Evolutionary conservation across 2,113 vertebrate species (phyloP), one percentile per base, ranked within the genome.

Genomic region (Fregetta grallaria): DNA sequence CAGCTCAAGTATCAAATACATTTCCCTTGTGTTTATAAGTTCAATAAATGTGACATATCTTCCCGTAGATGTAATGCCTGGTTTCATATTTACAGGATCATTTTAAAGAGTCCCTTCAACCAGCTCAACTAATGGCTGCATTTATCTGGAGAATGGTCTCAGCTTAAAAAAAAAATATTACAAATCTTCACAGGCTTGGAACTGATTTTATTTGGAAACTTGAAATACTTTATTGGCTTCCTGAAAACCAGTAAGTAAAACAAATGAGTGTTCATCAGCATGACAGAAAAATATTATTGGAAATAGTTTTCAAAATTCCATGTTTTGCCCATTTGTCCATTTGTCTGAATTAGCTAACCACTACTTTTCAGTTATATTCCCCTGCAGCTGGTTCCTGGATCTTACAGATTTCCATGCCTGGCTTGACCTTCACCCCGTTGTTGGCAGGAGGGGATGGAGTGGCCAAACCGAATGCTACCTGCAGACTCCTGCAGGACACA

Each of bases 61-160:
- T 71, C n/a, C 44, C 25, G 3, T 47, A 70, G 65, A 63, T 4
- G 15, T 71, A 84, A 58, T 66, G 29, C 42, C 62, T 82, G 40
- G 23, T 73, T 94, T 88, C 58, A 10, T 72, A 75, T 85, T 88
- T 91, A 76, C 11, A 4, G 58, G 25, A 27, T n/a, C 4, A 1
- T 70, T 83, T 88, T 61, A 84, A 79, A 79, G 10, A 76, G n/a
- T 86, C 63, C 32, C 16, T 88, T 96, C 59, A 73, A 61, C 36
- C 29, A 70, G 59, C 19, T 62, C 62, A 67, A 47, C 22, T 76
- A 86, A 79, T 47, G 32, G 22, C 62, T 9, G 0, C 44, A 70
- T 80, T 89, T 87, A 55, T 83, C 36, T 70, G 65, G 53, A 38
- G 70, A 88, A 66, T 20, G 8, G 12, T 26, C 67, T 66, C 53